Percentiles rank a stretch among this genome's conserved stretches.
Conservation (phyloP, 2,797 vertebrate genomes). For the Macrochelys suwanniensis region DNA sequence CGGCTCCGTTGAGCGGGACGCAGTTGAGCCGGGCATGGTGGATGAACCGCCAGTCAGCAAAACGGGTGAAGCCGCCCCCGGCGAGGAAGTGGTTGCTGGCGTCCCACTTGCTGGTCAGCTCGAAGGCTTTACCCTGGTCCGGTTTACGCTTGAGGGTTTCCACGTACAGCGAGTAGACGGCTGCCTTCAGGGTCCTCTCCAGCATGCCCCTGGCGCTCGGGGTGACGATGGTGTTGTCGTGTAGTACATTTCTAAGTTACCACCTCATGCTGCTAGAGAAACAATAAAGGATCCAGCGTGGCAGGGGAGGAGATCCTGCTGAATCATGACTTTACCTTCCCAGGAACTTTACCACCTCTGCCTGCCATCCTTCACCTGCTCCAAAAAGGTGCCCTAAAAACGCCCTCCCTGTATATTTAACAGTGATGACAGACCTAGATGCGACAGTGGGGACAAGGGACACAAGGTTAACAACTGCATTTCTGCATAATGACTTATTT, state of each 20-base stretch:
- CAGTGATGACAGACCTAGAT: fast-evolving
- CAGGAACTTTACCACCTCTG: background rate
- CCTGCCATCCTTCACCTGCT: background rate
- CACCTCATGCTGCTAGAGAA: background rate
- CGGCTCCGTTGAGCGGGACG: too few species aligned
- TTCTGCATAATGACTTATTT: background rate
- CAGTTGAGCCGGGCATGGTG: too few species aligned
- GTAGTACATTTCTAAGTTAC: background rate
- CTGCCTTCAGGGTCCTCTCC: too few species aligned
- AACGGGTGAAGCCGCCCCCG: too few species aligned
- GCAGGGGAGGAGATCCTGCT: background rate
- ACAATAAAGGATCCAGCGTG: fast-evolving
- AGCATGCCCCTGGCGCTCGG: too few species aligned
- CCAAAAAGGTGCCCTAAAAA: background rate
- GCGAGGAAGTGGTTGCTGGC: too few species aligned
- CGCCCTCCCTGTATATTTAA: fast-evolving
- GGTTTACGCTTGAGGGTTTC: too few species aligned
- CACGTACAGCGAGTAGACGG: too few species aligned
- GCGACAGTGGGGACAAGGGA: fast-evolving
- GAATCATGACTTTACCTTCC: background rate
- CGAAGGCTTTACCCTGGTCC: too few species aligned
- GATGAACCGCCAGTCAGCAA: too few species aligned
- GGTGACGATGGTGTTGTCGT: too few species aligned
- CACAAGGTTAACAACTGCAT: background rate
- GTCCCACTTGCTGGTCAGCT: too few species aligned